phyloP scores from a whole-genome alignment of 1,140 invertebrate species.

The Drosophila parvula region DNA sequence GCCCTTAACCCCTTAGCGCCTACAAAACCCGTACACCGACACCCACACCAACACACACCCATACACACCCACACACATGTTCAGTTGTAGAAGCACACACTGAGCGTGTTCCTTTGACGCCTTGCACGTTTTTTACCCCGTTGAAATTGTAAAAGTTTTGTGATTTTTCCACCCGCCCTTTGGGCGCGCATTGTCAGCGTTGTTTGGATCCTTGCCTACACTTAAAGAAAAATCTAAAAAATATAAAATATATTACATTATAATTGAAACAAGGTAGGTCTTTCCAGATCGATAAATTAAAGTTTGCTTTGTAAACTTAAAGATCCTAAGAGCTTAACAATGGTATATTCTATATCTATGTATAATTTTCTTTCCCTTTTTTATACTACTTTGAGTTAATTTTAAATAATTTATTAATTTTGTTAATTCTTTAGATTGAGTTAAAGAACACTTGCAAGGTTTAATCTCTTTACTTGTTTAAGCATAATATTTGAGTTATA shows the following conservation, averaged over 20 bases:
- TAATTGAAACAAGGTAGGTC: neutral
- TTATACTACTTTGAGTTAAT: too few relatives aligned
- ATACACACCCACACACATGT: neutral
- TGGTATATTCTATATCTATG: too few relatives aligned
- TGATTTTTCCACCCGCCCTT: conserved; percentile 55
- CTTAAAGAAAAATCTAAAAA: neutral
- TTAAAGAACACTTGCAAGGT: too few relatives aligned
- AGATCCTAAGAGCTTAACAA: neutral
- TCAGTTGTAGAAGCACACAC: conserved; percentile 21
- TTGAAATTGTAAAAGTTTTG: conserved; percentile 78
- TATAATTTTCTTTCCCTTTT: too few relatives aligned
- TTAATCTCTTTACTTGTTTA: neutral
- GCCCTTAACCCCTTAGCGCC: conserved; percentile 1
- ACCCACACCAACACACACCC: neutral
- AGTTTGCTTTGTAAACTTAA: too few relatives aligned
- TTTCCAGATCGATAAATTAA: neutral
- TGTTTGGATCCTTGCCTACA: conserved; percentile 28
- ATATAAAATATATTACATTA: neutral
- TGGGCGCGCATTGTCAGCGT: conserved; percentile 52
- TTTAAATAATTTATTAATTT: neutral
- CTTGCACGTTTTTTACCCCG: conserved; percentile 72
- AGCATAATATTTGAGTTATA: neutral
- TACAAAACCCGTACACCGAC: neutral
- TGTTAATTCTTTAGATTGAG: too few relatives aligned
- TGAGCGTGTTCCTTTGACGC: conserved; percentile 67